Evolutionary conservation across 2,888 invertebrate species (phyloP).

Genomic region (Adela reaumurella): DNA sequence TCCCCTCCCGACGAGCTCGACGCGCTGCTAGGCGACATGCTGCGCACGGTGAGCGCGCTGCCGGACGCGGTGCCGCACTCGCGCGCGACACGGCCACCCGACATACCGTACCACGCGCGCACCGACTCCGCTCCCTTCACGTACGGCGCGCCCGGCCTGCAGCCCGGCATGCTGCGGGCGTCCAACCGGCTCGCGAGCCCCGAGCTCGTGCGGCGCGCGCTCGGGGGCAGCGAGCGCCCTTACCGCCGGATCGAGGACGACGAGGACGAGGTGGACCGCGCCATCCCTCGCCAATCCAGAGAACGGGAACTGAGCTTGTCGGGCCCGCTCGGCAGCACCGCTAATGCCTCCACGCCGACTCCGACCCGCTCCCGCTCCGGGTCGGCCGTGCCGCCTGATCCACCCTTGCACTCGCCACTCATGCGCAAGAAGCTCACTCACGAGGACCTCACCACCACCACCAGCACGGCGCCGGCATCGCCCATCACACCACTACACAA

Average conservation of each 20-base stretch:
- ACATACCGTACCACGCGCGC: constrained; percentile 89
- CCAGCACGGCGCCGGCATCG: constrained; percentile 18
- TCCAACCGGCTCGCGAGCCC: constrained; percentile 79
- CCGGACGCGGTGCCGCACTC: constrained; percentile 53
- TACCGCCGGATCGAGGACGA: constrained; percentile 41
- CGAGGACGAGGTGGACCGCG: constrained; percentile 27
- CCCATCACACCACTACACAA: constrained; percentile 30
- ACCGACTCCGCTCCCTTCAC: constrained; percentile 86
- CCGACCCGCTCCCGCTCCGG: constrained; percentile 21
- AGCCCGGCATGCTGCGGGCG: constrained; percentile 63
- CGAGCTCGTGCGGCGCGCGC: constrained; percentile 75
- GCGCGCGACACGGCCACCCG: constrained; percentile 44
- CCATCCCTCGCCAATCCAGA: too few species aligned
- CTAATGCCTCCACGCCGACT: constrained; percentile 30
- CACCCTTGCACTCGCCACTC: constrained; percentile 26
- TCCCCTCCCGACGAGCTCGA: constrained; percentile 68
- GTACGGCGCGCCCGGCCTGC: constrained; percentile 67
- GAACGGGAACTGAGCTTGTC: background rate
- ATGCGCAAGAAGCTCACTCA: constrained; percentile 37
- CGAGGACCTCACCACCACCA: constrained; percentile 38
- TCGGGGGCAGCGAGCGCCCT: constrained; percentile 31
- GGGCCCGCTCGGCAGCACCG: constrained; percentile 22
- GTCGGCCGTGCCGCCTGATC: constrained; percentile 16
- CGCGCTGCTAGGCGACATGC: constrained; percentile 81
- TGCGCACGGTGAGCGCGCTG: constrained; percentile 82